Evolutionary conservation across 2,797 vertebrate species (phyloP).

Genomic region (Aselliscus stoliczkanus): DNA sequence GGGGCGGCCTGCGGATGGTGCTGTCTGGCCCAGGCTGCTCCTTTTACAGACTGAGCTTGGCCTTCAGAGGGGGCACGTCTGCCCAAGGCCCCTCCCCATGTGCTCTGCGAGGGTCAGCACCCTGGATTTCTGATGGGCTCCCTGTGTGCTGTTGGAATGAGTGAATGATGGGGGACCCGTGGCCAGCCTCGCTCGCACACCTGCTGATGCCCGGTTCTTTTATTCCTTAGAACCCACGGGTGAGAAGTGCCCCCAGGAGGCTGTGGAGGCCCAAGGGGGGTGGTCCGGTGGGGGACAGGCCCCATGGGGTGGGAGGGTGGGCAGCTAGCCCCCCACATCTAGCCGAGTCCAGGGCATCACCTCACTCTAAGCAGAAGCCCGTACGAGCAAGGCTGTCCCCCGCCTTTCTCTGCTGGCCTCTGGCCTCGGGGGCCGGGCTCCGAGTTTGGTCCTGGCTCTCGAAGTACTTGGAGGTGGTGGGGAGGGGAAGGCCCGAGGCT

Average conservation of each 20-base stretch:
- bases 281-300: no score
- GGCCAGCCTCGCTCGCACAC: neutral
- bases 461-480: neutral
- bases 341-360: neutral
- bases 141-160: rapidly evolving
- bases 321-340: neutral
- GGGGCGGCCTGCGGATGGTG: rapidly evolving
- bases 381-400: no score
- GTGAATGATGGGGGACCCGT: rapidly evolving
- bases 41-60: neutral
- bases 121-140: neutral
- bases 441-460: no score
- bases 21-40: neutral
- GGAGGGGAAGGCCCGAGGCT: neutral
- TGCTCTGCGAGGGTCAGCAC: rapidly evolving
- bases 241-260: neutral
- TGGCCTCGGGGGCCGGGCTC: no score
- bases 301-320: neutral
- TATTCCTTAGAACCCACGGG: neutral
- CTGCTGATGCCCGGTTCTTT: neutral
- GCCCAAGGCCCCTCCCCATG: neutral
- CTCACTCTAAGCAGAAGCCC: rapidly evolving
- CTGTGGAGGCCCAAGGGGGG: no score
- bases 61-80: neutral
- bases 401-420: neutral